Base-by-base conservation (phyloP, 2,113 vertebrate genomes). In the Zeus faber region DNA sequence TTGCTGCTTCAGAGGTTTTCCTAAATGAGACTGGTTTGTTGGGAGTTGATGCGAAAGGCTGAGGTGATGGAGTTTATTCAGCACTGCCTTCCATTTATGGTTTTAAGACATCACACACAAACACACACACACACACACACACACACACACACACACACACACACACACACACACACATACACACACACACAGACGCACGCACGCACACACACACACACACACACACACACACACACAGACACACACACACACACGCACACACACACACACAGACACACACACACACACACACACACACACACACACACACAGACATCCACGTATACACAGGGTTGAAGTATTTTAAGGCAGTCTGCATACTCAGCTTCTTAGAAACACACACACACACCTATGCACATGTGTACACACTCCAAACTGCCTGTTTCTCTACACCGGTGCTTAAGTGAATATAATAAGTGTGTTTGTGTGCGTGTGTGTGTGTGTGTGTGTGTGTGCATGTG, bases 21-120 rank as follows among this genome's bases (percentile, higher is more conserved):
- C n/a, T n/a, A n/a, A n/a, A n/a, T n/a, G n/a, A n/a, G n/a, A n/a
- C n/a, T n/a, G n/a, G n/a, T n/a, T n/a, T n/a, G n/a, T n/a, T n/a
- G n/a, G n/a, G n/a, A n/a, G n/a, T n/a, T n/a, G n/a, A n/a, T n/a
- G n/a, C n/a, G 41, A 8, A 21, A 22, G 17, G 20, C 20, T 6
- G 25, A 40, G 47, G 40, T 64, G 33, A 62, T 47, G 16, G 17
- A 57, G 16, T 73, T 77, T 49, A 21, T 45, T 61, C 27, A 43
- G 1, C 22, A 33, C 16, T 18, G n/a, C 46, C 23, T 27, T 26
- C 24, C 14, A 16, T n/a, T 6, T 26, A 33, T 17, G 18, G n/a
- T n/a, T n/a, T n/a, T n/a, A n/a, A n/a, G n/a, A n/a, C n/a, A n/a
- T n/a, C n/a, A 37, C 43, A 57, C 17, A 20, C 16, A 55, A 16